These are phyloP conservation scores for Caenorhabditis panamensis DNA, from an alignment of 2,888 invertebrate species.

Conservation along the genomic window DNA sequence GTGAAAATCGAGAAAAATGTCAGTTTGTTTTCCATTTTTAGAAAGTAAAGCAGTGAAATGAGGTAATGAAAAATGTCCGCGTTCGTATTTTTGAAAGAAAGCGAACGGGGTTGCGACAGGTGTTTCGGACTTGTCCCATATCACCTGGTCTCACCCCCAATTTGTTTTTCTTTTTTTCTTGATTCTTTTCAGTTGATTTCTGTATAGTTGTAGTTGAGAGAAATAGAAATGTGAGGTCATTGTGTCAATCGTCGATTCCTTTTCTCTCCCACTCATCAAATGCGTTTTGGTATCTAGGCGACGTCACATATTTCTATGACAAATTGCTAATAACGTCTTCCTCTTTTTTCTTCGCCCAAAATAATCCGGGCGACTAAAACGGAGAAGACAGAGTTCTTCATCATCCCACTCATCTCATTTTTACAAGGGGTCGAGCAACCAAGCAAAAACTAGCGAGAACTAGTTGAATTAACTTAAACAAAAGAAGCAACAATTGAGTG, in stretches of 20 bases:
- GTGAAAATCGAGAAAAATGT: conserved; percentile 78
- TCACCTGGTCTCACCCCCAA: background rate
- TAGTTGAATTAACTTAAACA: conserved; percentile 22
- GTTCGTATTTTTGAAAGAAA: too few relatives aligned
- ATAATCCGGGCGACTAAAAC: background rate
- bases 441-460: too few relatives aligned
- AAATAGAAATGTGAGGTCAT: too few relatives aligned
- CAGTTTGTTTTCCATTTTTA: too few relatives aligned
- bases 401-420: too few relatives aligned
- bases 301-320: background rate
- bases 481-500: conserved; percentile 31
- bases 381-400: too few relatives aligned
- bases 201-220: too few relatives aligned
- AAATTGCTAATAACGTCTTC: too few relatives aligned
- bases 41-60: too few relatives aligned
- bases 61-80: too few relatives aligned
- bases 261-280: background rate
- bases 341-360: background rate
- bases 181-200: background rate
- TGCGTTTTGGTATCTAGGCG: background rate
- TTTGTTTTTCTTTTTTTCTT: background rate
- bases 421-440: too few relatives aligned
- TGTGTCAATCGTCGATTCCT: too few relatives aligned
- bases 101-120: background rate
- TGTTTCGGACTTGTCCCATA: background rate